A percentile compares a stretch with the other conserved stretches of the same genome.
Evolutionary conservation across 2,888 invertebrate genomes (phyloP).

Genomic region (Andrena chrysosceles): DNA sequence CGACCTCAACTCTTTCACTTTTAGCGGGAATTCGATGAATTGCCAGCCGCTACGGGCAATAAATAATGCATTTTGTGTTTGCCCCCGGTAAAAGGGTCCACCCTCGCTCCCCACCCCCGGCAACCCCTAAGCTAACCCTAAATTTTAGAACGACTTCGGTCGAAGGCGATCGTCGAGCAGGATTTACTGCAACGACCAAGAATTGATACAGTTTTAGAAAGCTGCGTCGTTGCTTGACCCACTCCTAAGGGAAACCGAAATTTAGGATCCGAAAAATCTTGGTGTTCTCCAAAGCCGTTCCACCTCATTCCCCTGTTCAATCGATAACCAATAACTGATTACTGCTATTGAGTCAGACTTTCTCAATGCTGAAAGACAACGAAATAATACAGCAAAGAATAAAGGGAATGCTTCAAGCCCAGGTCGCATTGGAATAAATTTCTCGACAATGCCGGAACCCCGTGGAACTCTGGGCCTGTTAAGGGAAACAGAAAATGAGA

Average conservation of each 20-base stretch:
- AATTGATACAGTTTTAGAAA: conserved; percentile 54
- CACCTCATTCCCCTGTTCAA: background rate
- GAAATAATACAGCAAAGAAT: conserved; percentile 60
- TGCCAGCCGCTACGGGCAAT: conserved; percentile 77
- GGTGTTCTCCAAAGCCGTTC: background rate
- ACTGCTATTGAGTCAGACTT: background rate
- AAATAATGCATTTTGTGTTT: conserved; percentile 83
- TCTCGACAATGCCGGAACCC: conserved; percentile 56
- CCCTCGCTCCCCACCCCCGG: conserved; percentile 70
- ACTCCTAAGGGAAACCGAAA: conserved; percentile 31
- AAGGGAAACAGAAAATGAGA: conserved; percentile 57
- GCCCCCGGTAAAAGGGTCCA: conserved; percentile 81
- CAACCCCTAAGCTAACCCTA: conserved; percentile 64
- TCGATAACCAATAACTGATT: conserved; percentile 4
- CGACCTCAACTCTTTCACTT: conserved; percentile 80
- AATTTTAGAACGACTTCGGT: conserved; percentile 75
- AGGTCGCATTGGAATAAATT: conserved; percentile 64
- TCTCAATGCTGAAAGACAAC: conserved; percentile 44
- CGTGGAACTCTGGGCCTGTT: conserved; percentile 52
- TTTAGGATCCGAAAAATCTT: background rate
- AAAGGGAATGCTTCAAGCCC: conserved; percentile 58
- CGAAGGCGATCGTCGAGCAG: conserved; percentile 62
- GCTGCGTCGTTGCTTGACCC: conserved; percentile 37
- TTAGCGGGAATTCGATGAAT: conserved; percentile 80
- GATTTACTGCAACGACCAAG: conserved; percentile 57